Evolutionary conservation across 2,113 vertebrate genomes (phyloP), one percentile per base, ranked within the genome.

Genomic region (Halichoeres trimaculatus): DNA sequence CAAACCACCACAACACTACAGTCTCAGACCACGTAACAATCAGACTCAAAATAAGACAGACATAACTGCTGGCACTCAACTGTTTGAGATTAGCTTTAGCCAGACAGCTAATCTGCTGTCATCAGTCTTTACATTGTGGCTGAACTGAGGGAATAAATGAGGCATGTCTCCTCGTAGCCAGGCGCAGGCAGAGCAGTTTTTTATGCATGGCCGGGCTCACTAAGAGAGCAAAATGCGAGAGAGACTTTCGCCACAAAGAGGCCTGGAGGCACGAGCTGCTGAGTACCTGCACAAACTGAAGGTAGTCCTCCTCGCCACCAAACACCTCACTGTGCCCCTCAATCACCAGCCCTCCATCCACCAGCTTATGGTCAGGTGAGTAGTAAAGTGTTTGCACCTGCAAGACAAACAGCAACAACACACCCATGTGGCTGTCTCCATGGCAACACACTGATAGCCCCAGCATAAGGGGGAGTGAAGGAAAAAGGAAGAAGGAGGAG

Each of bases 371-470:
- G 95, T 99, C 97, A 92, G 97, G 96, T 94, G 98, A 99, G 96
- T 99, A 99, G 96, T 99, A 98, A 96, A 99, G 95, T 93, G 94
- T 99, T 97, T 99, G 97, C 94, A 99, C 98, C 98, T 99, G 97
- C 86, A 99, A 99, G 94, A 99, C 96, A 99, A 91, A 94, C 92
- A 94, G 90, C 95, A 92, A 98, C 95, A 97, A 95, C 95, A 97
- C 85, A 98, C 95, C 96, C 96, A 98, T 98, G 96, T 98, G 96
- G 98, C 96, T 83, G 93, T 96, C 94, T 96, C 95, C 95, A 94
- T 83, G 87, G 94, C 95, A 96, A 93, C 94, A 92, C 77, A 88
- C 81, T 74, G 45, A 84, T 80, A 90, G 72, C 85, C 91, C 87
- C 86, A 76, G 40, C 38, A 74, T 48, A 80, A 60, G 43, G 62